Percentiles rank a stretch among this genome's conserved stretches.
phyloP scores from a whole-genome alignment of 2,888 invertebrate species.

The Yponomeuta evonymella region DNA sequence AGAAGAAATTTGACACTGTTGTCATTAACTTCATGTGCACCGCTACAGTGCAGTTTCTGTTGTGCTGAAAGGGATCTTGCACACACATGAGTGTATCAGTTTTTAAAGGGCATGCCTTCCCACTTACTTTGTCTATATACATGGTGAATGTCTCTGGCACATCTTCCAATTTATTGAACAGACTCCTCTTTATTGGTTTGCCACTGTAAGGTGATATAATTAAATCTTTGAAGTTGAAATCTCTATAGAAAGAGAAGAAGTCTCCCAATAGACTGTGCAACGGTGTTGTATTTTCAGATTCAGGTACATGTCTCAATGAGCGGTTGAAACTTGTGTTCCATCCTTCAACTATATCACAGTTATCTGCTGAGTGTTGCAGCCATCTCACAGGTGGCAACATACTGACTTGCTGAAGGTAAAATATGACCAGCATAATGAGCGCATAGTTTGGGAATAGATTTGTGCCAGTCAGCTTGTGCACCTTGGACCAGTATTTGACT shows the following conservation, averaged over 20 bases:
- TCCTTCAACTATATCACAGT: constrained; percentile 48
- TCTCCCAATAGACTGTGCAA: constrained; percentile 72
- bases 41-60: constrained; percentile 29
- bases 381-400: constrained; percentile 73
- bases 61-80: constrained; percentile 35
- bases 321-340: constrained; percentile 78
- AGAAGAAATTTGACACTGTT: background rate
- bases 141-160: constrained; percentile 6
- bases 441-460: constrained; percentile 81
- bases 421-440: constrained; percentile 79
- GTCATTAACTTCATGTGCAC: constrained; percentile 25
- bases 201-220: constrained; percentile 33
- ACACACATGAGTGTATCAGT: constrained; percentile 28
- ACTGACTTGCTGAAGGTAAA: constrained; percentile 80
- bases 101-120: constrained; percentile 10
- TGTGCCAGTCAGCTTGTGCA: constrained; percentile 73
- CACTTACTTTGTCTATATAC: constrained; percentile 1
- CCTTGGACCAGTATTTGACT: constrained; percentile 85
- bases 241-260: constrained; percentile 72
- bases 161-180: background rate
- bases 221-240: constrained; percentile 30
- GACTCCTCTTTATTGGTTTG: background rate
- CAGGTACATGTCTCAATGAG: constrained; percentile 57
- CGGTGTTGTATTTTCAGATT: constrained; percentile 35
- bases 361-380: constrained; percentile 50